phyloP scores from a whole-genome alignment of 37 sponge, comb jelly and placozoan species.

The Halichondria panicea region DNA sequence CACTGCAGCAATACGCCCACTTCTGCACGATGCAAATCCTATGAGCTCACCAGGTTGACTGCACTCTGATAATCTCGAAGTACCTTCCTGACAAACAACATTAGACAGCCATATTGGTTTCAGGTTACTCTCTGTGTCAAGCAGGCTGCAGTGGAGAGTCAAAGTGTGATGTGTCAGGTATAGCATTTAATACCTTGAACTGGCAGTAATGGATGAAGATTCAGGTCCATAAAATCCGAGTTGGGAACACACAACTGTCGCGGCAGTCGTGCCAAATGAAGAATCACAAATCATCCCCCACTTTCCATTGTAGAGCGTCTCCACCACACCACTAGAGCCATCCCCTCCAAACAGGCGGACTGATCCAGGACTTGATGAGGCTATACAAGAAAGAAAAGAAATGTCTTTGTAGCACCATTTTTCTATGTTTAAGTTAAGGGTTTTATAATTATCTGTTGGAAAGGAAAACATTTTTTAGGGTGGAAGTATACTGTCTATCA shows the following conservation, averaged over 20 bases:
- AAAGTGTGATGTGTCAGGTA: neutral
- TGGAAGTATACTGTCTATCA: too few relatives aligned
- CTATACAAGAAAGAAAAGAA: neutral
- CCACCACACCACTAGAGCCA: slow-evolving; percentile 13
- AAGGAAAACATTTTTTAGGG: too few relatives aligned
- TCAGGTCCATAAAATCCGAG: neutral
- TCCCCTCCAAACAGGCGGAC: slow-evolving; percentile 32
- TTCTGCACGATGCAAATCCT: slow-evolving; percentile 10
- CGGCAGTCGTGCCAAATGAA: neutral
- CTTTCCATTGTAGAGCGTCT: slow-evolving; percentile 12
- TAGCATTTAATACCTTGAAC: neutral
- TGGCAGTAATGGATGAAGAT: neutral
- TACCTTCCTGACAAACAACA: neutral
- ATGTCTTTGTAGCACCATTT: too few relatives aligned
- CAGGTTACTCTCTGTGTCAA: slow-evolving; percentile 10
- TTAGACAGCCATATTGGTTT: slow-evolving; percentile 30
- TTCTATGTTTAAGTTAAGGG: too few relatives aligned
- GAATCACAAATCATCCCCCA: slow-evolving; percentile 37
- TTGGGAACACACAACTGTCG: neutral
- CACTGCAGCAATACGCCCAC: neutral
- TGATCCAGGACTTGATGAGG: slow-evolving; percentile 9
- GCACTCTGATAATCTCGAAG: neutral
- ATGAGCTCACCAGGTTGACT: neutral
- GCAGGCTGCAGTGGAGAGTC: neutral
- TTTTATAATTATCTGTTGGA: too few relatives aligned